phyloP scores from a whole-genome alignment of 2,113 vertebrate species.

The Erythrocercus mccallii region DNA sequence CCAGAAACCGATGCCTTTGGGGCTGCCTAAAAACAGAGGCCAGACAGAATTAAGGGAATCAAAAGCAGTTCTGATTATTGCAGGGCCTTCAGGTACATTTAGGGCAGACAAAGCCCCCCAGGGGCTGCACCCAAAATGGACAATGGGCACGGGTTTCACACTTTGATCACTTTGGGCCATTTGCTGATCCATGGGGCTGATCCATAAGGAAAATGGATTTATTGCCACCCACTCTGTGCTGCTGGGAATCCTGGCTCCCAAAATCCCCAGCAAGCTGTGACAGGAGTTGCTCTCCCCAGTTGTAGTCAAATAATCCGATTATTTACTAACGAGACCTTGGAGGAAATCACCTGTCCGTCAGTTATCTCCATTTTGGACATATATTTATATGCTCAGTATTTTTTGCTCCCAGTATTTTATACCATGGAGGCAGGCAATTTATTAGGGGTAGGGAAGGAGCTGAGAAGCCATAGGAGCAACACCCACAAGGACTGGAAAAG shows the following conservation, averaged over 20 bases:
- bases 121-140: not conserved
- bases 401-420: not conserved
- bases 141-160: not conserved
- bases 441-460: not conserved
- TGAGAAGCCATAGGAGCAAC: not conserved
- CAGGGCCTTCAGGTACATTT: not conserved
- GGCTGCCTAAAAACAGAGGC: not conserved
- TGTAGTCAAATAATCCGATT: not conserved
- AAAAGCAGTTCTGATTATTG: not conserved
- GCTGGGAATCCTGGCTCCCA: not conserved
- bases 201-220: not conserved
- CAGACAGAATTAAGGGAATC: accelerated
- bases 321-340: not conserved
- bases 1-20: not conserved
- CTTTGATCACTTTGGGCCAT: not conserved
- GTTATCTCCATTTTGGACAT: not conserved
- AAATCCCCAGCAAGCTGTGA: not conserved
- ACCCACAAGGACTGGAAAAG: not conserved
- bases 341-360: not conserved
- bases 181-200: not conserved
- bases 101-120: not conserved
- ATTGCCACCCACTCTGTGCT: not conserved
- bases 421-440: accelerated
- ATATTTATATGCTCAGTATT: not conserved
- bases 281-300: not conserved